Evolutionary conservation across 1,140 invertebrate genomes (phyloP), one percentile per base, ranked within the genome.

Genomic region (Meloidogyne exigua): DNA sequence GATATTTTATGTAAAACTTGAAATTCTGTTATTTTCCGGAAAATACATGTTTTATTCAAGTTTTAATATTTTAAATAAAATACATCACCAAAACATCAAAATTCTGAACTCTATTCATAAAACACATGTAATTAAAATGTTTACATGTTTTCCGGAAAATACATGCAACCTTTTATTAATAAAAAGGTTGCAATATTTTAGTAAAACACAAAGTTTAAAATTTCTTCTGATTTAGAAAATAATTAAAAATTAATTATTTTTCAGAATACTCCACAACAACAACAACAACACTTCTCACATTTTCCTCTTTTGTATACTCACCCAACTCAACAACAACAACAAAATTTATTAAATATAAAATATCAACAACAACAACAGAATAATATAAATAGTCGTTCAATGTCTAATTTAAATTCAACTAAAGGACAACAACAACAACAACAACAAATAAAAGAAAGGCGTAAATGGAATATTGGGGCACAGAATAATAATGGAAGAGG

Each of bases 401-500:
- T 82, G 82, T 82, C 81, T 23, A 82, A 83, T 66, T 63, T 82
- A 62, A 73, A 80, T 67, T 26, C 64, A 39, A 44, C 80, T 13
- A 76, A 18, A 21, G 21, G 5, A n/a, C 5, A 32, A 3, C 28
- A 32, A 32, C 28, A 7, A 57, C 49, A 57, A 57, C 49, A 57
- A 57, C 49, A 57, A 57, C 81, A 71, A 42, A 75, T 63, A 11
- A 49, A 77, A 26, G 18, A 32, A 36, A 71, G 80, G 9, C 42
- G 80, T 25, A 25, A 81, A 36, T 81, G 79, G 80, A 65, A 67
- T 70, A 44, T 81, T 23, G 25, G 67, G 0, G 72, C 72, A 57
- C 49, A 57, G 21, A 57, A 57, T 57, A 18, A n/a, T 4, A 57
- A 57, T 57, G 49, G 49, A 21, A n/a, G 49, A 57, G 49, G 49